Percentiles rank a stretch among this genome's conserved stretches.
phyloP scores from a whole-genome alignment of 1,140 invertebrate species.

The Neocloeon triangulifer region DNA sequence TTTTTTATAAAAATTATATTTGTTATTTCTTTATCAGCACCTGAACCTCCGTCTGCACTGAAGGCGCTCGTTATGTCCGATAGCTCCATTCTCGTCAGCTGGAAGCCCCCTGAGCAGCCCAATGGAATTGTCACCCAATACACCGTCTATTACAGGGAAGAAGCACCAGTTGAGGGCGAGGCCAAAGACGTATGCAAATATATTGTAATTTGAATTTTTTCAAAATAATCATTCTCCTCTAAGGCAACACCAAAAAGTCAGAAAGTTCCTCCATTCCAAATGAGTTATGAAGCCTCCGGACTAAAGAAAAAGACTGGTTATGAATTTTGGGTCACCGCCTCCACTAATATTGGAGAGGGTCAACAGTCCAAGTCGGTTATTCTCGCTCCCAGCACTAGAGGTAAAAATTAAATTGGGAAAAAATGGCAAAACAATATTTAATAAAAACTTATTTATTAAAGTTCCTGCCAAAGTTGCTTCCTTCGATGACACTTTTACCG shows the following conservation, averaged over 20 bases:
- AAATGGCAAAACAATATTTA: constrained; percentile 3
- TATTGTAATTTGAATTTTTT: constrained; percentile 3
- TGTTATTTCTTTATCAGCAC: constrained; percentile 31
- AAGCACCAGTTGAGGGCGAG: constrained; percentile 29
- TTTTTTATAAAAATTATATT: constrained; percentile 3
- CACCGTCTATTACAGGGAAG: constrained; percentile 71
- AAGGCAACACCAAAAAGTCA: constrained; percentile 34
- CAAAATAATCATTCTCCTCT: background rate
- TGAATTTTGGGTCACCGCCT: constrained; percentile 87
- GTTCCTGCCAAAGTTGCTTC: constrained; percentile 83
- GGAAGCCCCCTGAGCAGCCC: constrained; percentile 74
- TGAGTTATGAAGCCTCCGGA: constrained; percentile 64
- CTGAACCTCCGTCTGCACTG: constrained; percentile 73
- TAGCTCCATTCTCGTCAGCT: constrained; percentile 78
- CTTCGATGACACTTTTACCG: constrained; percentile 73
- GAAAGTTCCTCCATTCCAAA: constrained; percentile 34
- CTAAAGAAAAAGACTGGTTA: constrained; percentile 59
- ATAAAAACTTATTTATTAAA: background rate
- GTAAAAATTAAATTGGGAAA: constrained; percentile 17
- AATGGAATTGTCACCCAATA: constrained; percentile 87
- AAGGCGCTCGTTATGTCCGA: constrained; percentile 80
- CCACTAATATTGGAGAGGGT: constrained; percentile 80
- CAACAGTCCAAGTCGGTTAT: constrained; percentile 66
- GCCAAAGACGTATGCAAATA: constrained; percentile 7
- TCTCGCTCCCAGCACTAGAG: constrained; percentile 57